A percentile compares a stretch with the other conserved stretches of the same genome.
Evolutionary conservation across 1,140 invertebrate species (phyloP).

Genomic region (Drosophila pseudoananassae): DNA sequence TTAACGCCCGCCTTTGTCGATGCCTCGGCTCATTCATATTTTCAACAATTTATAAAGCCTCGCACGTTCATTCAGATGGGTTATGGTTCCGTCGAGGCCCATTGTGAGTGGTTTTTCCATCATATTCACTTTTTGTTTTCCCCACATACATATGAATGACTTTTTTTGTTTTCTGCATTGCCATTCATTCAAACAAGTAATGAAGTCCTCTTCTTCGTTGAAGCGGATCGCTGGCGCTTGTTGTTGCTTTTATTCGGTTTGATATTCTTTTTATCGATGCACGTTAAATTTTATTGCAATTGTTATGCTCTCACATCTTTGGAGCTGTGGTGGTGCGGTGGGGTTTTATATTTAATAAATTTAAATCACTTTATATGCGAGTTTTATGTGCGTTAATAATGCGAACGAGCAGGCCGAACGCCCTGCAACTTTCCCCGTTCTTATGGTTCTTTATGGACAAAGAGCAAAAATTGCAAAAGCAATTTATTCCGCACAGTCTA

Average conservation of each 20-base stretch:
- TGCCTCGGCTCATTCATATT: slow-evolving; percentile 64
- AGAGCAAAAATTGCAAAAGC: slow-evolving; percentile 53
- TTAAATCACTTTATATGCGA: slow-evolving; percentile 82
- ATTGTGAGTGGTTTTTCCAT: slow-evolving; percentile 69
- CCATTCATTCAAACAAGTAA: slow-evolving; percentile 76
- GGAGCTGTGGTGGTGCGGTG: slow-evolving; percentile 25
- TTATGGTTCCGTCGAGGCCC: slow-evolving; percentile 31
- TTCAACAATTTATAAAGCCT: slow-evolving; percentile 68
- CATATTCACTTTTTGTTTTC: slow-evolving; percentile 55
- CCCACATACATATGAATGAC: slow-evolving; percentile 4
- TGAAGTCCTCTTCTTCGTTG: slow-evolving; percentile 72
- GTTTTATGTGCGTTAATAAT: slow-evolving; percentile 83
- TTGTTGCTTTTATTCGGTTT: slow-evolving; percentile 68
- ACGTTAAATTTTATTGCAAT: slow-evolving; percentile 82
- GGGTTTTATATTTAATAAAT: slow-evolving; percentile 82
- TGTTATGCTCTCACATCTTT: slow-evolving; percentile 77
- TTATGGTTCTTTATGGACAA: slow-evolving; percentile 34
- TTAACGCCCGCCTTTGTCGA: slow-evolving; percentile 74
- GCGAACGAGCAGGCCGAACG: slow-evolving; percentile 34
- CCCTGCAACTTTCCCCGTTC: slow-evolving; percentile 20
- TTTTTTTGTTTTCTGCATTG: slow-evolving; percentile 26
- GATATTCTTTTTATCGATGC: slow-evolving; percentile 79
- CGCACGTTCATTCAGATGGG: slow-evolving; percentile 34
- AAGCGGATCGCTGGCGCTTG: slow-evolving; percentile 38
- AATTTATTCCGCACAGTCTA: slow-evolving; percentile 50